Percentiles rank a stretch among this genome's conserved stretches.
Conservation (phyloP, 2,113 vertebrate genomes). For the Psittacula cyanocephala region DNA sequence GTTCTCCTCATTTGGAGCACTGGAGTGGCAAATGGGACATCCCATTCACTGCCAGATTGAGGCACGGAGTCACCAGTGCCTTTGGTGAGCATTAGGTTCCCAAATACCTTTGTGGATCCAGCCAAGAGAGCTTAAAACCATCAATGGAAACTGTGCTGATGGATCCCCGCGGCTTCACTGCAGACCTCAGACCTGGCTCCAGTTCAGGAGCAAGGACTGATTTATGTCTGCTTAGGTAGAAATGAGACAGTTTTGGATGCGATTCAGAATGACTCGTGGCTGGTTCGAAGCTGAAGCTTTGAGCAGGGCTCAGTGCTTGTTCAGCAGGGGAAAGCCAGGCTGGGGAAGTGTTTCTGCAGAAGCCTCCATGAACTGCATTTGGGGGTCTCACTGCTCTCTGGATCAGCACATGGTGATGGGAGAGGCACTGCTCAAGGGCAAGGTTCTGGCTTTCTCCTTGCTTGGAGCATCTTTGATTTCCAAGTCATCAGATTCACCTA, state of each 20-base stretch:
- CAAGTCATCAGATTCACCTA: not conserved
- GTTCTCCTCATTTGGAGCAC: not conserved
- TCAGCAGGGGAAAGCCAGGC: not conserved
- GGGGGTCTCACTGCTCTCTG: fast-evolving
- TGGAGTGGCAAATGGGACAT: not conserved
- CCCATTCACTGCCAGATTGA: fast-evolving
- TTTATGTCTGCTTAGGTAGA: not conserved
- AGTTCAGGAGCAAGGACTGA: not conserved
- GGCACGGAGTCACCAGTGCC: fast-evolving
- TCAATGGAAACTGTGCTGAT: not conserved
- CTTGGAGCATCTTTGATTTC: not conserved
- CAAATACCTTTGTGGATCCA: not conserved
- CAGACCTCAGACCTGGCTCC: not conserved
- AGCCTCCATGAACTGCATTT: fast-evolving
- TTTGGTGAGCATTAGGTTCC: not conserved
- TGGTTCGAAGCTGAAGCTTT: not conserved
- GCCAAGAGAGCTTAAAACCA: not conserved
- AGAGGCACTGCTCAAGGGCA: not conserved
- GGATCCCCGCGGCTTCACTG: not conserved
- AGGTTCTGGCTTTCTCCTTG: fast-evolving
- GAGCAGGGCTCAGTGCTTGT: not conserved
- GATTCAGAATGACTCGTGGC: not conserved
- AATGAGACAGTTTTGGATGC: not conserved
- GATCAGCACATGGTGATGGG: fast-evolving
- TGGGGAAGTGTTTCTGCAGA: not conserved